These are phyloP conservation scores for Gadus macrocephalus DNA, from an alignment of 2,113 vertebrate species.

Conservation along the genomic window DNA sequence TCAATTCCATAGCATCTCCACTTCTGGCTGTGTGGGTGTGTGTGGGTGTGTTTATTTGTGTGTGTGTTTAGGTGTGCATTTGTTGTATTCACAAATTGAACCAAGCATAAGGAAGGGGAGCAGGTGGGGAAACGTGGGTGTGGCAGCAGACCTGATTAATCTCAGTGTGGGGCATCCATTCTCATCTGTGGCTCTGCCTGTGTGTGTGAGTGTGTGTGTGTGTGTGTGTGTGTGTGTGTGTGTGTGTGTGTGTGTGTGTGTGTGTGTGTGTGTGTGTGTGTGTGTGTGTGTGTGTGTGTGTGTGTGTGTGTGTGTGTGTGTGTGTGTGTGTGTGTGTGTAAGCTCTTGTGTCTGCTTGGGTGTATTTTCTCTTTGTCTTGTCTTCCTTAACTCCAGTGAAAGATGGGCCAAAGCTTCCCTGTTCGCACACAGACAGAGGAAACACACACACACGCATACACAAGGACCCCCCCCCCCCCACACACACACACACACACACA, in stretches of 20 bases:
- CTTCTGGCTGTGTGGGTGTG: too few relatives aligned
- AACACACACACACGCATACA: neutral
- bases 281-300: conserved; percentile 6
- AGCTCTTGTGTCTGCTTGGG: conserved; percentile 23
- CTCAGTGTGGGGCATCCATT: conserved; percentile 33
- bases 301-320: conserved; percentile 3
- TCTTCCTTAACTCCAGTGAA: conserved; percentile 29
- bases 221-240: conserved; percentile 6
- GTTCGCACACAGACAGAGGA: neutral
- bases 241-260: conserved; percentile 3
- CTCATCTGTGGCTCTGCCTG: neutral
- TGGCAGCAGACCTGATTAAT: conserved; percentile 49
- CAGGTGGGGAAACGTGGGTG: conserved; percentile 38
- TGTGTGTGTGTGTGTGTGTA: conserved; percentile 15
- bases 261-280: conserved; percentile 24
- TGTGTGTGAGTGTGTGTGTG: conserved; percentile 1
- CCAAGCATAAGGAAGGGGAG: conserved; percentile 22
- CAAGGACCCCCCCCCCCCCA: neutral
- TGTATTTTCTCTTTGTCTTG: conserved; percentile 43
- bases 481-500: conserved; percentile 1
- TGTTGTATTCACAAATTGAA: too few relatives aligned
- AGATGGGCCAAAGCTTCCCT: neutral
- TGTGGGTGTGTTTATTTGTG: too few relatives aligned
- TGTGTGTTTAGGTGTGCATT: too few relatives aligned
- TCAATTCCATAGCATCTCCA: too few relatives aligned